These are phyloP conservation scores for Zosterops japonicus DNA, from an alignment of 2,113 vertebrate species.

Conservation along the genomic window DNA sequence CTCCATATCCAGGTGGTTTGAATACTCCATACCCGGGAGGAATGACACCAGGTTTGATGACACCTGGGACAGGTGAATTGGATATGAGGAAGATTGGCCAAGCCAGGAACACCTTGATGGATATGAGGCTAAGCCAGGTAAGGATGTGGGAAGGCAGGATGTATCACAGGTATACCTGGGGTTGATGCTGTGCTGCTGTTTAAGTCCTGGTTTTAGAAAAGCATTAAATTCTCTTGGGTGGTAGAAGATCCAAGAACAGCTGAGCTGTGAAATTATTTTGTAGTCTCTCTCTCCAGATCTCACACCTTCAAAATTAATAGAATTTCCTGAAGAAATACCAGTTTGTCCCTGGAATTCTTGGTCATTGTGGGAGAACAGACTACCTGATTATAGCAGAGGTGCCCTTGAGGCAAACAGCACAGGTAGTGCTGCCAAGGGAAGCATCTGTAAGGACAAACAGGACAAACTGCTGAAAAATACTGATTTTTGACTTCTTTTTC, in stretches of 20 bases:
- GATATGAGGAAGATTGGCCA: slow-evolving; percentile 99
- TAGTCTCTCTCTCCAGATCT: not conserved
- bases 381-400: not conserved
- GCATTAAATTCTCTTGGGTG: not conserved
- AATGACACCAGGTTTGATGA: slow-evolving; percentile 96
- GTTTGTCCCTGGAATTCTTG: not conserved
- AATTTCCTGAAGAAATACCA: not conserved
- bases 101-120: slow-evolving; percentile 97
- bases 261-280: not conserved
- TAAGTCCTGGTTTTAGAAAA: not conserved
- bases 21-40: slow-evolving; percentile 94
- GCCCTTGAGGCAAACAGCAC: not conserved
- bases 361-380: not conserved
- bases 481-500: not conserved
- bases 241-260: not conserved
- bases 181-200: not conserved
- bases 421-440: not conserved
- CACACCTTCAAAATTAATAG: not conserved
- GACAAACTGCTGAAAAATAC: not conserved
- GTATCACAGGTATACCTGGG: rapidly evolving
- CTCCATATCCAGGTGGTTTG: slow-evolving; percentile 86
- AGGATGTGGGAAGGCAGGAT: not conserved
- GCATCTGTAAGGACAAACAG: not conserved
- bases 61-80: slow-evolving; percentile 91
- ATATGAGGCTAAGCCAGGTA: slow-evolving; percentile 98